Percentiles rank a stretch among this genome's conserved stretches.
Evolutionary conservation across 1,140 invertebrate genomes (phyloP).

Genomic region (Venustaconcha ellipsiformis): DNA sequence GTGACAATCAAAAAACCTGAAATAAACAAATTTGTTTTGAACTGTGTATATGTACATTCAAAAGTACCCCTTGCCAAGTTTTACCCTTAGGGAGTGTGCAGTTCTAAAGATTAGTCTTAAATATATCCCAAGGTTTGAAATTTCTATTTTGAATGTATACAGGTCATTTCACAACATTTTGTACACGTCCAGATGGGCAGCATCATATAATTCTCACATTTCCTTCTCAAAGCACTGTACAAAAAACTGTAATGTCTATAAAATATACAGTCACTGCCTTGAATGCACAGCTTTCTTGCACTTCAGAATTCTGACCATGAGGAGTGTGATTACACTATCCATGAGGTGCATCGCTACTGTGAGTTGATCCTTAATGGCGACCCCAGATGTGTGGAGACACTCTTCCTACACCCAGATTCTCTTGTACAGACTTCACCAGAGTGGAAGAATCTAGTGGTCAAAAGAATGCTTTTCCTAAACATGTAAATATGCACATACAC

Average conservation of each 20-base stretch:
- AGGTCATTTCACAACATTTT: too few species aligned
- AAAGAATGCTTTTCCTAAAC: slow-evolving; percentile 40
- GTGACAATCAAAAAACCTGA: too few species aligned
- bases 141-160: too few species aligned
- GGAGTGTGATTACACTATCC: slow-evolving; percentile 55
- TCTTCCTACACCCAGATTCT: slow-evolving; percentile 43
- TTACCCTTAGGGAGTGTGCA: too few species aligned
- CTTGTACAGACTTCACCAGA: slow-evolving; percentile 31
- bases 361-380: slow-evolving; percentile 53
- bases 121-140: too few species aligned
- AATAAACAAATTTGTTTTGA: too few species aligned
- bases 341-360: slow-evolving; percentile 52
- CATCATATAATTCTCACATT: too few species aligned
- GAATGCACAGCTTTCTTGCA: background rate
- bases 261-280: background rate
- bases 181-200: too few species aligned
- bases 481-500: slow-evolving; percentile 30
- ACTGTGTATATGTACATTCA: too few species aligned
- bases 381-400: slow-evolving; percentile 56
- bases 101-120: too few species aligned
- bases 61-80: too few species aligned
- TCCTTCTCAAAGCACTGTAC: too few species aligned
- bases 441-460: slow-evolving; percentile 28
- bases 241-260: background rate
- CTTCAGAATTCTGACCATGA: slow-evolving; percentile 47